Percentiles rank a stretch among this genome's conserved stretches.
phyloP scores from a whole-genome alignment of 2,888 invertebrate species.

The Heliconius hortense region DNA sequence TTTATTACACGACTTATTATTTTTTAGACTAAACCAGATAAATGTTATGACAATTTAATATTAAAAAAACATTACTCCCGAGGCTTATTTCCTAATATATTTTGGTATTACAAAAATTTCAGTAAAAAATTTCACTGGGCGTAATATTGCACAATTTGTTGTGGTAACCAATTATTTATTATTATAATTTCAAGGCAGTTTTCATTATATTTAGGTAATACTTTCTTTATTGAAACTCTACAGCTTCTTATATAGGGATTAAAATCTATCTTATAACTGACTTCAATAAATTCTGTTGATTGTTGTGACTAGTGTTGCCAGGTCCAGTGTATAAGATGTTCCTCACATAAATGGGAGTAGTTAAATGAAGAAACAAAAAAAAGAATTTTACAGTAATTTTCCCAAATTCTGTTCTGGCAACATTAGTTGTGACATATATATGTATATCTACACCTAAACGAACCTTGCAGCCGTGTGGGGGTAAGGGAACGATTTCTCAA shows the following conservation, averaged over 20 bases:
- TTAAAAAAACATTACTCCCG: constrained; percentile 10
- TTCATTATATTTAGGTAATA: constrained; percentile 38
- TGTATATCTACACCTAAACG: constrained; percentile 37
- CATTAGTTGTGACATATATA: constrained; percentile 50
- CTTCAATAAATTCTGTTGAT: constrained; percentile 44
- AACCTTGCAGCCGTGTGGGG: constrained; percentile 65
- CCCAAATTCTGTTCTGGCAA: constrained; percentile 43
- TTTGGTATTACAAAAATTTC: constrained; percentile 27
- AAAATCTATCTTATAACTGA: constrained; percentile 57
- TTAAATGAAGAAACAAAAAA: constrained; percentile 22
- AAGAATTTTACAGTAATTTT: neutral
- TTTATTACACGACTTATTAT: constrained; percentile 18
- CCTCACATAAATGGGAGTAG: constrained; percentile 2
- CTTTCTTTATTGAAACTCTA: constrained; percentile 35
- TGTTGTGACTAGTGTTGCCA: constrained; percentile 46
- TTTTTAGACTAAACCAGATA: constrained; percentile 19
- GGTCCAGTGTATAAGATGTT: constrained; percentile 9
- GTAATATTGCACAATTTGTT: constrained; percentile 40
- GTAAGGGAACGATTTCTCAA: constrained; percentile 63
- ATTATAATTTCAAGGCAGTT: constrained; percentile 44
- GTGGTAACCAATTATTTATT: constrained; percentile 35
- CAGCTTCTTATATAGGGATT: constrained; percentile 42
- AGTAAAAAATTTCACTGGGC: constrained; percentile 29
- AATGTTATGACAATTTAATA: constrained; percentile 3
- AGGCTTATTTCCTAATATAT: constrained; percentile 25